A percentile compares a stretch with the other conserved stretches of the same genome.
Evolutionary conservation across 2,113 vertebrate genomes (phyloP).

Genomic region (Arenaria interpres): DNA sequence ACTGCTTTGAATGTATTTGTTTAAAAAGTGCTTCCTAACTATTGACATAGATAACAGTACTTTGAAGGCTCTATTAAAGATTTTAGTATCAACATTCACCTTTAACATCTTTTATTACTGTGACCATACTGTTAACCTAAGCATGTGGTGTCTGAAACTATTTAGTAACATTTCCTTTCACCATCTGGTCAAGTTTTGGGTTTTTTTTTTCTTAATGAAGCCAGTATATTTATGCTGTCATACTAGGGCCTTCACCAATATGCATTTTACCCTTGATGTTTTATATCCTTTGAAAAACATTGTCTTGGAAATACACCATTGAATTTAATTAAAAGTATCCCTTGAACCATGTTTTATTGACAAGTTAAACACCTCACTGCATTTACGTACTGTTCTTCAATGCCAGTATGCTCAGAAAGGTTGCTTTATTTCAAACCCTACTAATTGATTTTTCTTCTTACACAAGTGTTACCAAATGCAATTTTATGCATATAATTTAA

Average conservation of each 20-base stretch:
- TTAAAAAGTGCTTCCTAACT: background rate
- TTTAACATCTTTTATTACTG: background rate
- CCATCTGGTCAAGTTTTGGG: background rate
- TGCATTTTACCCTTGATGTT: background rate
- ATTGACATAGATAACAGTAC: background rate
- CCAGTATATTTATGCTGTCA: background rate
- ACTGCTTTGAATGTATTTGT: background rate
- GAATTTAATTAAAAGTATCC: background rate
- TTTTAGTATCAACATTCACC: background rate
- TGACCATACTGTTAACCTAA: background rate
- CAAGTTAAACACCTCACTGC: background rate
- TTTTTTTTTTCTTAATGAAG: background rate
- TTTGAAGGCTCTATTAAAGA: background rate
- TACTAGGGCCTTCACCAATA: background rate
- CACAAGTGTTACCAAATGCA: background rate
- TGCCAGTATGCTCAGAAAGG: background rate
- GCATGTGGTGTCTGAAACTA: background rate
- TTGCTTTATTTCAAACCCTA: background rate
- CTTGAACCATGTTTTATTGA: background rate
- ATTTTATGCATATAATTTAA: background rate
- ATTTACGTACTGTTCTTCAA: background rate
- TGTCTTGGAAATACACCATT: background rate
- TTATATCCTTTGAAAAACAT: background rate
- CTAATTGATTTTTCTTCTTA: background rate
- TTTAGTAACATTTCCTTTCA: background rate